Evolutionary conservation across 2,888 invertebrate species (phyloP).

Genomic region (Scaptomyza cyrtandrae): DNA sequence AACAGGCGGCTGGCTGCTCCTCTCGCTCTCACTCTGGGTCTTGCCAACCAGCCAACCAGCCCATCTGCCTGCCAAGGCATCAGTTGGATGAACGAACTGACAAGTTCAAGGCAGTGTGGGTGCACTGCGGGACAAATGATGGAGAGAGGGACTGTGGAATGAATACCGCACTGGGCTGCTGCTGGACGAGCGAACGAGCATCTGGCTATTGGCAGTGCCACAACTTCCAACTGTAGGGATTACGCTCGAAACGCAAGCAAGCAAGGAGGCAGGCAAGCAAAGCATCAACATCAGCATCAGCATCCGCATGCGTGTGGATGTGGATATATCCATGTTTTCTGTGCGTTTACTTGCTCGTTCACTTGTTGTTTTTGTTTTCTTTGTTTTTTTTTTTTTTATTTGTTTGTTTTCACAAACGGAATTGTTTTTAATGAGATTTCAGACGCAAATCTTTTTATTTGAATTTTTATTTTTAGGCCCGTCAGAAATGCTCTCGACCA

Average conservation of each 20-base stretch:
- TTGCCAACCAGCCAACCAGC: neutral
- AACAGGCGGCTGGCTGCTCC: slow-evolving; percentile 46
- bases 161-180: slow-evolving; percentile 3
- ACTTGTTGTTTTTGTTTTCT: slow-evolving; percentile 16
- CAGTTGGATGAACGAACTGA: slow-evolving; percentile 65
- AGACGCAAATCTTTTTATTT: slow-evolving; percentile 71
- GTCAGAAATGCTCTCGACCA: slow-evolving; percentile 71
- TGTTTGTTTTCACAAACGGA: slow-evolving; percentile 64
- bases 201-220: slow-evolving; percentile 45
- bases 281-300: neutral
- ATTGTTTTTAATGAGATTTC: slow-evolving; percentile 74
- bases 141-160: neutral
- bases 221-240: slow-evolving; percentile 56
- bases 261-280: neutral
- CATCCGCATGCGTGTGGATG: slow-evolving; percentile 31
- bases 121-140: slow-evolving; percentile 35
- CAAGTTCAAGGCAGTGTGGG: slow-evolving; percentile 69
- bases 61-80: slow-evolving; percentile 29
- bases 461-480: slow-evolving; percentile 71
- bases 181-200: slow-evolving; percentile 19
- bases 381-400: slow-evolving; percentile 40
- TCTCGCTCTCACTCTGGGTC: neutral
- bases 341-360: slow-evolving; percentile 38
- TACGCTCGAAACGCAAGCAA: slow-evolving; percentile 46
- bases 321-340: slow-evolving; percentile 49